Conservation (phyloP, 2,888 invertebrate species). For the Zonitis immaculata region DNA sequence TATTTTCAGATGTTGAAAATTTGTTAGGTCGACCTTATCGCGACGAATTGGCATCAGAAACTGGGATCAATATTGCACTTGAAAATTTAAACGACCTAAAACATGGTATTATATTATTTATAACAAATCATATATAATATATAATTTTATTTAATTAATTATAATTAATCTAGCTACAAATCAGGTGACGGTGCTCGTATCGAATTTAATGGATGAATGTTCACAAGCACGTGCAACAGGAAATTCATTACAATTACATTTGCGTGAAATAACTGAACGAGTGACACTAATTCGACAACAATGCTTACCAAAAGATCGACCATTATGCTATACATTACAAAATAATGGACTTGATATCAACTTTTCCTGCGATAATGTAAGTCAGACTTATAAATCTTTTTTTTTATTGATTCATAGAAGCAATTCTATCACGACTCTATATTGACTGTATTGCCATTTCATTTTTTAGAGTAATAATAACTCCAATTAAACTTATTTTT, state of each 20-base stretch:
- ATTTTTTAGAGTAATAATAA: too few species aligned
- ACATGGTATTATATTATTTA: slow-evolving; percentile 52
- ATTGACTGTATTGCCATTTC: too few species aligned
- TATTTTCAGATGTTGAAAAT: slow-evolving; percentile 64
- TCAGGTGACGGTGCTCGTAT: slow-evolving; percentile 56
- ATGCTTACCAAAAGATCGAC: slow-evolving; percentile 64
- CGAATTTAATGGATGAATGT: slow-evolving; percentile 55
- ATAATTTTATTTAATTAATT: too few species aligned
- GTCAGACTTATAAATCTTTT: too few species aligned
- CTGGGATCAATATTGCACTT: slow-evolving; percentile 70
- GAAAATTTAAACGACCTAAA: slow-evolving; percentile 67
- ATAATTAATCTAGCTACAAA: slow-evolving; percentile 60
- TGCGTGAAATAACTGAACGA: slow-evolving; percentile 57
- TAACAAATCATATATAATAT: too few species aligned
- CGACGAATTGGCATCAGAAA: slow-evolving; percentile 65
- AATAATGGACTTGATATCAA: slow-evolving; percentile 64
- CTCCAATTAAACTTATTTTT: too few species aligned
- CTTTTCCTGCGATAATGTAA: slow-evolving; percentile 60
- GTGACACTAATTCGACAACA: slow-evolving; percentile 59
- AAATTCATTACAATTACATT: slow-evolving; percentile 54
- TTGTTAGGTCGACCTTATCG: slow-evolving; percentile 75
- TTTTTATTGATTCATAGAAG: too few species aligned
- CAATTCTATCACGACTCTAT: too few species aligned
- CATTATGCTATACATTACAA: slow-evolving; percentile 72
- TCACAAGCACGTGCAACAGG: slow-evolving; percentile 54